These are phyloP conservation scores for Cheilosia vernalis DNA, from an alignment of 2,888 invertebrate genomes.

Conservation along the genomic window DNA sequence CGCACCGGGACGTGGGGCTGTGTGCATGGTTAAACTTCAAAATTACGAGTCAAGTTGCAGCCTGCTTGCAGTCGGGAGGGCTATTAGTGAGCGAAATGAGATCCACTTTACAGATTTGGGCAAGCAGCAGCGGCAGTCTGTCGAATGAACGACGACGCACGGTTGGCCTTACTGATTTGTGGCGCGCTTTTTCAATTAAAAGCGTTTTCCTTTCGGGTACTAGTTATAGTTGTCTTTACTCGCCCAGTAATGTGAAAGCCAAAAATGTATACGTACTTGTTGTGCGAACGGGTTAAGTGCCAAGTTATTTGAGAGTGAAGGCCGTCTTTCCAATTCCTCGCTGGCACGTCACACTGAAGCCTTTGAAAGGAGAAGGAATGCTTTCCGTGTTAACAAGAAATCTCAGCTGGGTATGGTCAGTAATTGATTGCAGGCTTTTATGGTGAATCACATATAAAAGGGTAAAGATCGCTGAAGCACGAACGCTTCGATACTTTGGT, in stretches of 20 bases:
- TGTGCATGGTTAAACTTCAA: constrained; percentile 66
- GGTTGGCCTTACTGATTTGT: constrained; percentile 37
- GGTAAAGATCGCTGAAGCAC: too few species aligned
- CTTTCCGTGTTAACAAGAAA: background rate
- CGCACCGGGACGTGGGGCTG: constrained; percentile 11
- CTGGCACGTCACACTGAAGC: constrained; percentile 1
- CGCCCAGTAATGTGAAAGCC: constrained; percentile 43
- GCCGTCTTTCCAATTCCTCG: constrained; percentile 24
- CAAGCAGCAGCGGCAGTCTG: constrained; percentile 21
- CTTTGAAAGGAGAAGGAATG: constrained; percentile 10
- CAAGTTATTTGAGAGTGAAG: constrained; percentile 67
- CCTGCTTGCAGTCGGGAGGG: constrained; percentile 17
- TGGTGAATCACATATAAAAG: background rate
- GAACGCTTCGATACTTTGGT: too few species aligned
- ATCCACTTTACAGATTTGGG: constrained; percentile 68
- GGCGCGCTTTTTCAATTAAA: constrained; percentile 60
- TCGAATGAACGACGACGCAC: background rate
- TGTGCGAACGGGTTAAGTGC: constrained; percentile 22
- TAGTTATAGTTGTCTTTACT: background rate
- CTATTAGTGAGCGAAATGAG: constrained; percentile 57
- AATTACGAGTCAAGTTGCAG: constrained; percentile 65
- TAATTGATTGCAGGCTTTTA: background rate
- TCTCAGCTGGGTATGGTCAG: background rate
- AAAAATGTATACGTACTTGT: constrained; percentile 38
- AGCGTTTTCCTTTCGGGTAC: constrained; percentile 4